A percentile compares a stretch with the other conserved stretches of the same genome.
Conservation (phyloP, 2,113 vertebrate genomes). For the Elephas maximus region DNA sequence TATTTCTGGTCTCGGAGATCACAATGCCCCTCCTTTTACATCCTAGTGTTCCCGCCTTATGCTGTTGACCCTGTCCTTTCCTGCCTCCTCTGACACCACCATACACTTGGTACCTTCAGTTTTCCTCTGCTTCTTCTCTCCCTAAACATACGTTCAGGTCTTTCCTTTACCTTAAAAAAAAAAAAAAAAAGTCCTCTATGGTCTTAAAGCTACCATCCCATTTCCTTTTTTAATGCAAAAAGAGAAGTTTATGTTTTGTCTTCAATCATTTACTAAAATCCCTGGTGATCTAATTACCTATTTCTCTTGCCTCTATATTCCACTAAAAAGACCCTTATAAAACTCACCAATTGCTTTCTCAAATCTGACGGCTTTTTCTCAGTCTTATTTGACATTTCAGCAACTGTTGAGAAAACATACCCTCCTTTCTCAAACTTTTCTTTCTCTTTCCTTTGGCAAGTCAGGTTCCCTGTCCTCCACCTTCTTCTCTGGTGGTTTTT, state of each 20-base stretch:
- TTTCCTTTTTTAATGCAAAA: neutral
- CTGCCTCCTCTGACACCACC: neutral
- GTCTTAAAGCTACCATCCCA: neutral
- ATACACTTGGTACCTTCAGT: neutral
- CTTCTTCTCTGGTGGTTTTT: neutral
- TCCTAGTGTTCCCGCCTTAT: neutral
- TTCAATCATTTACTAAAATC: conserved; percentile 48
- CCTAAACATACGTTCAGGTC: neutral
- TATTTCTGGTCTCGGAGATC: conserved; percentile 20
- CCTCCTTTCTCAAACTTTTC: conserved; percentile 29
- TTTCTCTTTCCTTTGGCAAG: neutral
- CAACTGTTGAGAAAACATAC: conserved; percentile 13
- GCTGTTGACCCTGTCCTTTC: neutral
- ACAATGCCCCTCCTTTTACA: neutral
- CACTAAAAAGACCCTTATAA: neutral
- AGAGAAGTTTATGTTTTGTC: conserved; percentile 25
- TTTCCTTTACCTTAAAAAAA: conserved; percentile 33
- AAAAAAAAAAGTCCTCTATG: neutral
- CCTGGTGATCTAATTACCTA: conserved; percentile 4
- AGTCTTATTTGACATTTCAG: neutral
- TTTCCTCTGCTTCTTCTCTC: neutral
- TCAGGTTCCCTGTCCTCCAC: neutral
- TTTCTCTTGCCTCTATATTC: conserved; percentile 23
- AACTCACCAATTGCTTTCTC: conserved; percentile 38
- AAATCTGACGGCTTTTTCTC: conserved; percentile 16